Conservation (phyloP, 2,888 invertebrate genomes). For the Chalcis sispes region DNA sequence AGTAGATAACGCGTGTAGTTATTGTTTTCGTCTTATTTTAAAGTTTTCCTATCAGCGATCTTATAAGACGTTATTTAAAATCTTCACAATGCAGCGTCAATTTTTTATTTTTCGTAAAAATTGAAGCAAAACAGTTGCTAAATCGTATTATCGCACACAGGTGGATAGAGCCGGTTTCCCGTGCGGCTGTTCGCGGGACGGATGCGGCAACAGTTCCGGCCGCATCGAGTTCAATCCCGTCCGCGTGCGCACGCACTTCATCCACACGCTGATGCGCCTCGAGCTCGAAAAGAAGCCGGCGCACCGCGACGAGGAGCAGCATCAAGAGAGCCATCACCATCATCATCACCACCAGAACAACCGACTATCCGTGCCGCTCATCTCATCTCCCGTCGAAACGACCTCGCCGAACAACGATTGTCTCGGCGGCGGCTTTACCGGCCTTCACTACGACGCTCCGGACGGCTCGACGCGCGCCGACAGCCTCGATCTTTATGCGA, state of each 20-base stretch:
- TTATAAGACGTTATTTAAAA: no score
- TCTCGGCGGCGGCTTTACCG: constrained; percentile 82
- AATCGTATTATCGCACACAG: no score
- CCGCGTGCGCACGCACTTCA: constrained; percentile 96
- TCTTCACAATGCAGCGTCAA: no score
- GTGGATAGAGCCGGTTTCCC: constrained; percentile 97
- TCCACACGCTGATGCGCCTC: constrained; percentile 96
- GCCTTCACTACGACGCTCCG: constrained; percentile 81
- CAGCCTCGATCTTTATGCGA: constrained; percentile 80
- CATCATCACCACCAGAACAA: constrained; percentile 23
- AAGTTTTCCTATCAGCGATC: no score
- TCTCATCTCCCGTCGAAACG: constrained; percentile 28
- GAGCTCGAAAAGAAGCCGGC: constrained; percentile 88
- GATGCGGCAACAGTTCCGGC: constrained; percentile 94
- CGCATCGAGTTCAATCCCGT: constrained; percentile 97
- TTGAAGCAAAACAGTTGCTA: no score
- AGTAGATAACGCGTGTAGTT: no score
- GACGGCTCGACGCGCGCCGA: constrained; percentile 64
- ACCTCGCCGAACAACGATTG: constrained; percentile 75
- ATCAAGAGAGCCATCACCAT: constrained; percentile 62
- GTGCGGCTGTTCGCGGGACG: constrained; percentile 96
- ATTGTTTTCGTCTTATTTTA: no score
- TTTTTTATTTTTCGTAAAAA: not conserved
- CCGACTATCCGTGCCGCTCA: constrained; percentile 12
- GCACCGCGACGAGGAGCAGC: constrained; percentile 77